Conservation (phyloP, 2,797 vertebrate genomes). For the Decapterus maruadsi region DNA sequence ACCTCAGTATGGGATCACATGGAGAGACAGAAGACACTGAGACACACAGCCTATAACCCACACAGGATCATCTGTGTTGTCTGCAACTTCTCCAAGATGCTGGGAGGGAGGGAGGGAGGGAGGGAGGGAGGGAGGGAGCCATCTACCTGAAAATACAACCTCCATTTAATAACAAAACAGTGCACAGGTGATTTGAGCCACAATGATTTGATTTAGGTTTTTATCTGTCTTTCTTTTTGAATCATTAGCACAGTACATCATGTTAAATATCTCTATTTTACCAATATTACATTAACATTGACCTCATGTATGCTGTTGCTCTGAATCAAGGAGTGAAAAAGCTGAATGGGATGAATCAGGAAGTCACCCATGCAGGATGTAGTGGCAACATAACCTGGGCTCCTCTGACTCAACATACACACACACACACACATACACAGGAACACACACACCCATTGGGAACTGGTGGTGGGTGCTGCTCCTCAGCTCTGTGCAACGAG, state of each 20-base stretch:
- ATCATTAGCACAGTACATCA: not conserved
- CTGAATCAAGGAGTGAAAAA: constrained; percentile 14
- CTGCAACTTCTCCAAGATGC: not conserved
- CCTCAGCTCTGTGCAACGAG: constrained; percentile 45
- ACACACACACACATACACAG: too few species aligned
- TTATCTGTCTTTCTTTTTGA: not conserved
- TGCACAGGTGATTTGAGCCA: not conserved
- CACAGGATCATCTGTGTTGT: not conserved
- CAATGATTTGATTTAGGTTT: not conserved
- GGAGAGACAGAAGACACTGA: not conserved
- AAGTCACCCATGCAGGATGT: constrained; percentile 52
- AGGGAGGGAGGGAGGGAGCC: too few species aligned
- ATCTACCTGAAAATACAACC: too few species aligned
- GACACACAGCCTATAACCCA: not conserved
- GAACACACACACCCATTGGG: constrained; percentile 57
- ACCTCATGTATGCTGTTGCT: not conserved
- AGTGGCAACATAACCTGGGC: constrained; percentile 47
- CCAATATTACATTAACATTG: not conserved
- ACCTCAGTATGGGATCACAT: not conserved
- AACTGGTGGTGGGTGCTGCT: constrained; percentile 53
- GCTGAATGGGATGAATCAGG: constrained; percentile 47
- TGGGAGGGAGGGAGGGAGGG: too few species aligned
- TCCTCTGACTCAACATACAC: constrained; percentile 67
- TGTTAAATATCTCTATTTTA: not conserved
- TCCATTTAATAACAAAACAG: too few species aligned